These are phyloP conservation scores for Bombus difficillimus DNA, from an alignment of 1,140 invertebrate species.

Conservation along the genomic window DNA sequence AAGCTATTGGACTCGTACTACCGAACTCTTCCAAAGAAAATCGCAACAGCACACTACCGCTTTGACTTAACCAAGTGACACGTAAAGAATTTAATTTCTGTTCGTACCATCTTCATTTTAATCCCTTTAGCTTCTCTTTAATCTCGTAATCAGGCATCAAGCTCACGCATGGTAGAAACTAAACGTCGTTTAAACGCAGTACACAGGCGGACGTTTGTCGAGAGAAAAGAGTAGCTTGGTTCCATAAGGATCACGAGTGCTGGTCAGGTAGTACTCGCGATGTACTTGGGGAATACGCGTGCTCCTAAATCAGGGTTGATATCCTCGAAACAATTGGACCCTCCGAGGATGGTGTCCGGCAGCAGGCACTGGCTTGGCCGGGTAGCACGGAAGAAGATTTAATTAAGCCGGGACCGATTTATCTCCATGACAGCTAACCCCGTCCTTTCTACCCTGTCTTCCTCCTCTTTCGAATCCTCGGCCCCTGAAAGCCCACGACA, in stretches of 20 bases:
- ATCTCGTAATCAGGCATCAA: not conserved
- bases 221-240: not conserved
- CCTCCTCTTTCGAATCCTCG: constrained; percentile 72
- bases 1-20: not conserved
- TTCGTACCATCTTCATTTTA: not conserved
- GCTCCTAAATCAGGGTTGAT: constrained; percentile 81
- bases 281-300: constrained; percentile 72
- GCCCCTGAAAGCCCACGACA: constrained; percentile 74
- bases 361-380: constrained; percentile 64
- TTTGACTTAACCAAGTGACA: not conserved
- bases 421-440: constrained; percentile 82
- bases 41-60: not conserved
- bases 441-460: constrained; percentile 73
- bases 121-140: not conserved
- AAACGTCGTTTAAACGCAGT: not conserved
- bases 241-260: constrained; percentile 62
- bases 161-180: too few relatives aligned
- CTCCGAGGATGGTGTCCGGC: constrained; percentile 73
- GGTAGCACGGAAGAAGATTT: constrained; percentile 82
- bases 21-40: not conserved
- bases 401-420: constrained; percentile 83
- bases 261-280: constrained; percentile 75
- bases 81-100: not conserved
- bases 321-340: constrained; percentile 81
- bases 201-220: not conserved